Percentiles rank a stretch among this genome's conserved stretches.
These are phyloP conservation scores for Marisa cornuarietis DNA, from an alignment of 1,140 invertebrate genomes.

Conservation along the genomic window DNA sequence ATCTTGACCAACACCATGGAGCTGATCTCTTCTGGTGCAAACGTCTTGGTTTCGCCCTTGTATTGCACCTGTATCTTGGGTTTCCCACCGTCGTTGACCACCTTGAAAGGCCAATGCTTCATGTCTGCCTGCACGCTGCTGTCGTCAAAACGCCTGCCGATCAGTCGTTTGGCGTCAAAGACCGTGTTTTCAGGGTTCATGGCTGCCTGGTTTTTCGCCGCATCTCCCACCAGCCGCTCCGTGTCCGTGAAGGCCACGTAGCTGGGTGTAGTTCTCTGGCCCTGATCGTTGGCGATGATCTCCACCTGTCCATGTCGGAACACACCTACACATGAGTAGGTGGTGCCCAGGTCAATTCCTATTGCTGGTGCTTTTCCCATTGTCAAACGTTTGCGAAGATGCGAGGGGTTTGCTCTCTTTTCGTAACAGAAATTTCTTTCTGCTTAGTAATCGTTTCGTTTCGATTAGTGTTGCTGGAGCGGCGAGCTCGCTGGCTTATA, in stretches of 20 bases:
- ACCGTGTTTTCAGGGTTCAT: conserved; percentile 97
- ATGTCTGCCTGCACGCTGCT: conserved; percentile 87
- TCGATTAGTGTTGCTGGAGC: neutral
- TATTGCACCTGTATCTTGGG: conserved; percentile 83
- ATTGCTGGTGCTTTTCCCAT: conserved; percentile 48
- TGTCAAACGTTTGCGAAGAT: neutral
- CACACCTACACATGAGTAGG: conserved; percentile 69
- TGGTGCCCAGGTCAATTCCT: conserved; percentile 70
- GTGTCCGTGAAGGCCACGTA: conserved; percentile 92
- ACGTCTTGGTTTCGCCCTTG: conserved; percentile 88
- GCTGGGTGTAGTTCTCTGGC: conserved; percentile 80
- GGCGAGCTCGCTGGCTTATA: neutral
- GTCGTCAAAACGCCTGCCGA: conserved; percentile 93
- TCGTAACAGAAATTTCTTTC: neutral
- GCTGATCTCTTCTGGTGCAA: conserved; percentile 90
- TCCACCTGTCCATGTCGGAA: conserved; percentile 82
- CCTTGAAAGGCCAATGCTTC: conserved; percentile 88
- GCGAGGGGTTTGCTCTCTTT: neutral
- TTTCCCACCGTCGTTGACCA: conserved; percentile 48
- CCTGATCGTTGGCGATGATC: conserved; percentile 84
- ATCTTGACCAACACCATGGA: conserved; percentile 87
- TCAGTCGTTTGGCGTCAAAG: conserved; percentile 84
- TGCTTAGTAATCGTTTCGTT: neutral
- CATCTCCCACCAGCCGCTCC: conserved; percentile 67
- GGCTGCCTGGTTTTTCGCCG: conserved; percentile 73